Evolutionary conservation across 2,113 vertebrate genomes (phyloP).

Genomic region (Ellobius talpinus): DNA sequence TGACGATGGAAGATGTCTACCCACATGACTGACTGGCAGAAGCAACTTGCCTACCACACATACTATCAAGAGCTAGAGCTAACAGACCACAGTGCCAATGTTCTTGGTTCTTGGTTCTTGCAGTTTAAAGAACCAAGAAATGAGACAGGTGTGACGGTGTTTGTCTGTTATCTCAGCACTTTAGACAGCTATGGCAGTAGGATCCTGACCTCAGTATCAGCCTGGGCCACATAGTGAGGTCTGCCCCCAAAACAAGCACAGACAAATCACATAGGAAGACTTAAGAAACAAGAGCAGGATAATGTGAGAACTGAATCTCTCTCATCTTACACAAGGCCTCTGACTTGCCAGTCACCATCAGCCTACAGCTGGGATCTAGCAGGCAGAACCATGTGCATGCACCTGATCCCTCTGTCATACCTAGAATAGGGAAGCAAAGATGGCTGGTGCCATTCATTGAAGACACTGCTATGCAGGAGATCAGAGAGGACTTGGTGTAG

Average conservation of each 20-base stretch:
- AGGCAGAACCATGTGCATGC: neutral
- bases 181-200: neutral
- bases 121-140: constrained; percentile 10
- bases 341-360: neutral
- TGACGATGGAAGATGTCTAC: neutral
- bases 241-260: neutral
- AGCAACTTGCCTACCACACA: neutral
- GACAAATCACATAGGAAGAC: neutral
- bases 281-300: neutral
- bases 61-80: neutral
- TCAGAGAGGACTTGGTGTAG: neutral
- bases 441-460: neutral
- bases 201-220: neutral
- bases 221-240: neutral
- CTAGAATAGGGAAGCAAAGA: neutral
- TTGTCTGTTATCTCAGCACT: neutral
- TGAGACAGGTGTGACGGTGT: neutral
- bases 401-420: neutral
- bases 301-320: neutral
- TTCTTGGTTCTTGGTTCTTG: neutral
- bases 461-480: neutral
- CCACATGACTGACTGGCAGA: neutral
- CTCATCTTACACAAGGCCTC: neutral
- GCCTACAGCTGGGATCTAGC: neutral
- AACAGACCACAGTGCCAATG: neutral